Conservation (phyloP, 1,140 invertebrate species). For the Holcopasites calliopsidis region DNA sequence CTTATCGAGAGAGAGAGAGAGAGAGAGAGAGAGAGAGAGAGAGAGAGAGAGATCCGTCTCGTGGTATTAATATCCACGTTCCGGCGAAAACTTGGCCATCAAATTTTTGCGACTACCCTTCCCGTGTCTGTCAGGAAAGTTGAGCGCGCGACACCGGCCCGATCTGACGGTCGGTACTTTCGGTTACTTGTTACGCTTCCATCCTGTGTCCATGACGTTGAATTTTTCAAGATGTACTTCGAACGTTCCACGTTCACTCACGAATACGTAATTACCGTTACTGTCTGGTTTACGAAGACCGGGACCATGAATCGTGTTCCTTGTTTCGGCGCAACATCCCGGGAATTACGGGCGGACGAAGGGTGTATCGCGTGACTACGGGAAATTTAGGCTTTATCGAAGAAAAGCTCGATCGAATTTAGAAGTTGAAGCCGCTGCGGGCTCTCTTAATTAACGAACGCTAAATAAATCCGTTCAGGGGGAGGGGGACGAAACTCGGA, state of each 20-base stretch:
- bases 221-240: not conserved
- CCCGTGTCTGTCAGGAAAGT: not conserved
- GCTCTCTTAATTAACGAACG: slow-evolving; percentile 45
- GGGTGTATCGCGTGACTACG: slow-evolving; percentile 37
- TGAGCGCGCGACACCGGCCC: not conserved
- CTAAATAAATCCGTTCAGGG: slow-evolving; percentile 38
- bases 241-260: not conserved
- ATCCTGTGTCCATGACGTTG: not conserved
- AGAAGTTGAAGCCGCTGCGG: slow-evolving; percentile 37
- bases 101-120: slow-evolving; percentile 5
- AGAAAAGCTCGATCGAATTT: slow-evolving; percentile 48
- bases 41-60: not conserved
- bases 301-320: slow-evolving; percentile 25
- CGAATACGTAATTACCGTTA: slow-evolving; percentile 9
- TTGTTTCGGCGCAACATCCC: slow-evolving; percentile 22
- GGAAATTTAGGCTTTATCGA: slow-evolving; percentile 46
- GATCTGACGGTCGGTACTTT: not conserved
- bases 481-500: slow-evolving; percentile 28
- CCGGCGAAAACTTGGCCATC: slow-evolving; percentile 10
- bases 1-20: not conserved
- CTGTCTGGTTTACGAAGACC: slow-evolving; percentile 31
- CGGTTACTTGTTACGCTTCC: not conserved
- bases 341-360: slow-evolving; percentile 14
- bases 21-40: not conserved
- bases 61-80: slow-evolving; percentile 29